Evolutionary conservation across 2,113 vertebrate species (phyloP).

Genomic region (Triplophysa dalaica): DNA sequence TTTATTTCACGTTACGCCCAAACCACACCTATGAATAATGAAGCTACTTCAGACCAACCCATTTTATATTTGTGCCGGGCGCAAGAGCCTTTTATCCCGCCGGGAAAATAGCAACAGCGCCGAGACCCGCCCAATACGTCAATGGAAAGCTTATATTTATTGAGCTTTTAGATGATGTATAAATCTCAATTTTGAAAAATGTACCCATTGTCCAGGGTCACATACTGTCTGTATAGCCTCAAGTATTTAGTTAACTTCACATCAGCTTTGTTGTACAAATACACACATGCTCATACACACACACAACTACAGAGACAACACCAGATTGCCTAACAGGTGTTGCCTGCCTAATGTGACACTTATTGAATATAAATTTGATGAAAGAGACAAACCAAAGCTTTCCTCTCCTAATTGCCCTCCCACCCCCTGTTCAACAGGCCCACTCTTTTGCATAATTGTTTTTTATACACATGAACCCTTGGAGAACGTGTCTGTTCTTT

Average conservation of each 20-base stretch:
- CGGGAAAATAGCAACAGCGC: no score
- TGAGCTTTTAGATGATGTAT: no score
- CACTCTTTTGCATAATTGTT: constrained; percentile 36
- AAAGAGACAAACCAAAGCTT: constrained; percentile 30
- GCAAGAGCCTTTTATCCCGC: no score
- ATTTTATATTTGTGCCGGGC: no score
- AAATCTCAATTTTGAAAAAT: no score
- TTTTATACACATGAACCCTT: constrained; percentile 19
- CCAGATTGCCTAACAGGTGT: constrained; percentile 54
- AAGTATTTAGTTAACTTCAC: background rate
- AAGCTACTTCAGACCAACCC: no score
- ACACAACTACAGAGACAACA: constrained; percentile 3
- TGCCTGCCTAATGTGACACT: constrained; percentile 42
- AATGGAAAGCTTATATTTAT: no score
- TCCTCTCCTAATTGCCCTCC: constrained; percentile 26
- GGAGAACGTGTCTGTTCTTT: constrained; percentile 1
- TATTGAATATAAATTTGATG: constrained; percentile 49
- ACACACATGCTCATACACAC: constrained; percentile 31
- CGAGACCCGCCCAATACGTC: no score
- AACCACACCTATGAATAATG: no score
- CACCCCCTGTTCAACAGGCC: constrained; percentile 3
- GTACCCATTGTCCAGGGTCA: no score
- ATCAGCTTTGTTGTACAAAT: background rate
- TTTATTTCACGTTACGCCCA: no score
- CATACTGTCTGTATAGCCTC: no score